Base-by-base conservation (phyloP, 2,888 invertebrate genomes). In the Arrhopalites spinosus region DNA sequence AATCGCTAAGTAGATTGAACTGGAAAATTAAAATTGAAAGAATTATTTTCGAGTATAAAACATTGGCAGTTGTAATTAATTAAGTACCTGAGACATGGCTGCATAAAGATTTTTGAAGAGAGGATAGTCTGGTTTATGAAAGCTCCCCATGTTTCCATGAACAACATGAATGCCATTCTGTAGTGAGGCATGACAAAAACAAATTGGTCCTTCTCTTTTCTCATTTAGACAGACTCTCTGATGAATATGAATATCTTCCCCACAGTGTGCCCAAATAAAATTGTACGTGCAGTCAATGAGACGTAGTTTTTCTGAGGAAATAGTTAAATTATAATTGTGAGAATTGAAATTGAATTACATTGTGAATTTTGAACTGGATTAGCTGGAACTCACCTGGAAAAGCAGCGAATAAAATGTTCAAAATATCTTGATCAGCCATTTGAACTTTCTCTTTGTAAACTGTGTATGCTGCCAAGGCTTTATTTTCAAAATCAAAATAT, bases 391-490 rank as follows among this genome's bases (percentile, higher is more conserved):
- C 59, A 90, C 90, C 90, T 82, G 93, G 91, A 87, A 92, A 91
- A 85, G 90, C 92, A 85, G 93, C 92, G 84, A 95, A 94, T 84
- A 94, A 92, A 84, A 95, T 93, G 85, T 95, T 96, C 83, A 95
- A 93, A 83, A 95, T 91, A 87, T 97, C 97, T 87, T 98, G 97
- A 86, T 98, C 98, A 20, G 97, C 98, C 95, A 95, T 97, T 0
- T 95, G 95, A 78, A 97, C 94, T 83, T 93, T 90, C n/a, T 92
- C 85, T 84, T 91, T 92, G 87, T 94, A 97, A 85, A 93, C 91
- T 81, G 92, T 89, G 86, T 94, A 93, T 81, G 95, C 92, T 2
- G 94, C 93, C 79, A 92, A 88, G 36, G 96, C 90, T 85, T 93
- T 92, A 78, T 92, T 89, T 77, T 91, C 90, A 96, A 97, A 97